Evolutionary conservation across 1,140 invertebrate genomes (phyloP).

Genomic region (Alviniconcha marisindica): DNA sequence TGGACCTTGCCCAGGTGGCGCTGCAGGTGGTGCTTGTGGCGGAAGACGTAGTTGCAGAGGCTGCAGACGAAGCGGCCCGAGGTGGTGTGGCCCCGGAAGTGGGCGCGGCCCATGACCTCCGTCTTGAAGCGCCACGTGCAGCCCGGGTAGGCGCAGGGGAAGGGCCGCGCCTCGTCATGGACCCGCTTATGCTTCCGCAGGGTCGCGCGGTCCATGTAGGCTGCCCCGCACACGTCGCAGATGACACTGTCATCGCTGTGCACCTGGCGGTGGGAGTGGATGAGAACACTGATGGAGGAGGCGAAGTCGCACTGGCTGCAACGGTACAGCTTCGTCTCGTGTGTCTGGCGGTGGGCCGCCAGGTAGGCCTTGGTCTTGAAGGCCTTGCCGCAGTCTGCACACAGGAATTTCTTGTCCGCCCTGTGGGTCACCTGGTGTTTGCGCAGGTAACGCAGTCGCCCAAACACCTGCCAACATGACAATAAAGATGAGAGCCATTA

Average conservation of each 20-base stretch:
- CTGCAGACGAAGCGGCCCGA: constrained; percentile 64
- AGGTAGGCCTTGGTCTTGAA: constrained; percentile 69
- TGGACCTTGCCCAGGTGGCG: constrained; percentile 68
- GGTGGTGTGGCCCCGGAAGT: constrained; percentile 65
- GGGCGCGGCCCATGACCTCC: constrained; percentile 70
- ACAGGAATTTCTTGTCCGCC: constrained; percentile 62
- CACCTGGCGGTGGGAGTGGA: constrained; percentile 71
- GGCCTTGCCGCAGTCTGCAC: constrained; percentile 69
- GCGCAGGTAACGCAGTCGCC: constrained; percentile 66
- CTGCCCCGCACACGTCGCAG: constrained; percentile 72
- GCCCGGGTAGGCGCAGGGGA: constrained; percentile 64
- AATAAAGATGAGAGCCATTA: background rate
- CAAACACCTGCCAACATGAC: constrained; percentile 53
- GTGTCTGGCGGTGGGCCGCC: constrained; percentile 61
- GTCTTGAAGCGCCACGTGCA: constrained; percentile 73
- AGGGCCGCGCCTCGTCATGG: constrained; percentile 70
- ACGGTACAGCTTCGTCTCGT: constrained; percentile 62
- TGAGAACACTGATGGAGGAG: constrained; percentile 66
- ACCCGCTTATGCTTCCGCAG: constrained; percentile 71
- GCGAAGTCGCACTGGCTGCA: constrained; percentile 72
- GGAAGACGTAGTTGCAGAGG: constrained; percentile 69
- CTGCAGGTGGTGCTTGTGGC: constrained; percentile 73
- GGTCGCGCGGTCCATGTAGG: constrained; percentile 71
- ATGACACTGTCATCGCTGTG: constrained; percentile 69
- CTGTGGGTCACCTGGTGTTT: constrained; percentile 63